phyloP scores from a whole-genome alignment of 1,140 invertebrate species.

The Palaemon carinicauda region DNA sequence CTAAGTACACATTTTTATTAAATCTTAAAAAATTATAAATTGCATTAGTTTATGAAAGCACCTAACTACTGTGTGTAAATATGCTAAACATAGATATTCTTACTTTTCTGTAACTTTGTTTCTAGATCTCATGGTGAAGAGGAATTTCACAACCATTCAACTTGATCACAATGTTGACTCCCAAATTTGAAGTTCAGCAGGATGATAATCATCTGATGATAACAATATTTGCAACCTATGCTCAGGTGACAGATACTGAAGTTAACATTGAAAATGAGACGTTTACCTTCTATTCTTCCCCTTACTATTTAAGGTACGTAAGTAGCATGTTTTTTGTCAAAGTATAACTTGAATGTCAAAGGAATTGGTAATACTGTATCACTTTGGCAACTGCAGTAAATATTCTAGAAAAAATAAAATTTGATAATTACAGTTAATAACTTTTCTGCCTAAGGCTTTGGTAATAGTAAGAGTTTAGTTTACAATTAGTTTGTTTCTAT shows the following conservation, averaged over 20 bases:
- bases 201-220: slow-evolving; percentile 22
- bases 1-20: too few species aligned
- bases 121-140: not conserved
- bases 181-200: slow-evolving; percentile 38
- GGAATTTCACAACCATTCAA: not conserved
- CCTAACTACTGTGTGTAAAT: too few species aligned
- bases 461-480: not conserved
- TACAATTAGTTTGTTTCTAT: not conserved
- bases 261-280: slow-evolving; percentile 30
- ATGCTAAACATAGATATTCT: too few species aligned
- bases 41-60: too few species aligned
- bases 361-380: too few species aligned
- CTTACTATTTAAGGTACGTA: slow-evolving; percentile 37
- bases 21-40: too few species aligned
- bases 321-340: too few species aligned
- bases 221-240: slow-evolving; percentile 43
- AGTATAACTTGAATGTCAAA: too few species aligned
- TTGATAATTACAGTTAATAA: too few species aligned
- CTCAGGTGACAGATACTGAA: slow-evolving; percentile 32
- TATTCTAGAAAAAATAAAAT: too few species aligned
- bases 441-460: too few species aligned
- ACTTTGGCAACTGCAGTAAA: too few species aligned
- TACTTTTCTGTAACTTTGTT: not conserved
- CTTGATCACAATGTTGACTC: slow-evolving; percentile 26
- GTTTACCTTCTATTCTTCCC: slow-evolving; percentile 46